phyloP scores from a whole-genome alignment of 2,797 vertebrate species.

The Petrocephalus sullivani region DNA sequence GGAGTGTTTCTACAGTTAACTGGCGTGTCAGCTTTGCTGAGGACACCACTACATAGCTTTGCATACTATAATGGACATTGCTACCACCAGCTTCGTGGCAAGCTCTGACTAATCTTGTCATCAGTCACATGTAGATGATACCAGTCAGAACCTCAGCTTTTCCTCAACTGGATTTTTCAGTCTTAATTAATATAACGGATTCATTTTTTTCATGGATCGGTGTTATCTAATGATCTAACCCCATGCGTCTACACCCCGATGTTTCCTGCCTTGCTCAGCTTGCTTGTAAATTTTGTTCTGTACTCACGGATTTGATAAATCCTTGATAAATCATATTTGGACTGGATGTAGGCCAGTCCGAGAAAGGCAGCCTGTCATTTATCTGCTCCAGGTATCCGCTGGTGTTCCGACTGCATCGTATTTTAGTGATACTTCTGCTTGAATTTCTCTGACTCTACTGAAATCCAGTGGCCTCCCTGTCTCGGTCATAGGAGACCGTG shows the following conservation, averaged over 20 bases:
- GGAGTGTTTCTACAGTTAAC: not conserved
- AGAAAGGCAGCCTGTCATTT: constrained; percentile 31
- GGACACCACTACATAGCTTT: not conserved
- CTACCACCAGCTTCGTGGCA: no score
- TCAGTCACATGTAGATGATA: not conserved
- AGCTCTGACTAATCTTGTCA: not conserved
- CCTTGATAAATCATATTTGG: not conserved
- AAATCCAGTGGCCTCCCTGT: not conserved
- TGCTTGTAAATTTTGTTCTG: constrained; percentile 38
- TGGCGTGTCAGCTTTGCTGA: not conserved
- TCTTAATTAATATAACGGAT: constrained; percentile 29
- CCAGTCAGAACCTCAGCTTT: not conserved
- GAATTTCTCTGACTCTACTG: not conserved
- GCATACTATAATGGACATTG: not conserved
- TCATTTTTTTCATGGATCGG: constrained; percentile 10
- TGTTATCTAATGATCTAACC: not conserved
- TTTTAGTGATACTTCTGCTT: not conserved
- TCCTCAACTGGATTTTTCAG: not conserved
- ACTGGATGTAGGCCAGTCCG: constrained; percentile 30
- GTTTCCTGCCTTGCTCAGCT: constrained; percentile 49
- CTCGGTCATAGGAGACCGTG: not conserved
- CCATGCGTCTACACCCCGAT: constrained; percentile 29
- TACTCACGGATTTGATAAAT: constrained; percentile 21
- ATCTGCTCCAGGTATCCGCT: constrained; percentile 28
- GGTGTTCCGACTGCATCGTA: not conserved